These are phyloP conservation scores for Melanostigma gelatinosum DNA, from an alignment of 2,113 vertebrate genomes.

Conservation along the genomic window DNA sequence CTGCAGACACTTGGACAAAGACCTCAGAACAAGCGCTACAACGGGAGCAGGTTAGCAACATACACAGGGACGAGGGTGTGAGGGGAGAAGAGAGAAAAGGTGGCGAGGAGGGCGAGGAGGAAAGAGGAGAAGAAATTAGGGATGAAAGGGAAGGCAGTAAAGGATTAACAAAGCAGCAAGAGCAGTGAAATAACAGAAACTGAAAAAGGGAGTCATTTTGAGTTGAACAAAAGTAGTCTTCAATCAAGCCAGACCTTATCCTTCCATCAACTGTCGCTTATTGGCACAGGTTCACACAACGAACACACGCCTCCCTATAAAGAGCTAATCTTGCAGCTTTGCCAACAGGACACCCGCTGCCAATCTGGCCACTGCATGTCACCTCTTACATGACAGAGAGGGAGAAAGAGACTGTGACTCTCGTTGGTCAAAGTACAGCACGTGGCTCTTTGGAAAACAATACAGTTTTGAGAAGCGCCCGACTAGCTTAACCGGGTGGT, in stretches of 20 bases:
- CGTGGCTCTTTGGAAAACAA: conserved; percentile 20
- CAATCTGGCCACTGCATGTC: conserved; percentile 17
- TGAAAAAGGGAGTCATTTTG: conserved; percentile 6
- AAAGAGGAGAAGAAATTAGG: conserved; percentile 9
- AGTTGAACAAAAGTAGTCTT: not conserved
- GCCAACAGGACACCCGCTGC: conserved; percentile 44
- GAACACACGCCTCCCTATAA: conserved; percentile 28
- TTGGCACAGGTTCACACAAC: not conserved
- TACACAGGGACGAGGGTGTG: conserved; percentile 45
- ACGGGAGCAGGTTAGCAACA: conserved; percentile 68
- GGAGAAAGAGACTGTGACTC: not conserved
- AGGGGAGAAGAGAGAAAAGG: conserved; percentile 17
- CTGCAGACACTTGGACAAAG: conserved; percentile 79
- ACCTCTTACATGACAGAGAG: conserved; percentile 31
- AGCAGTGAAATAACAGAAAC: not conserved
- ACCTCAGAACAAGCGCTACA: conserved; percentile 66
- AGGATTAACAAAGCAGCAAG: not conserved
- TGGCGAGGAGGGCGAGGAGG: conserved; percentile 15
- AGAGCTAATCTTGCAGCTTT: conserved; percentile 47
- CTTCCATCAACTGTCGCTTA: conserved; percentile 1
- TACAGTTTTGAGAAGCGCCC: not conserved
- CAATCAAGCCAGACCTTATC: not conserved
- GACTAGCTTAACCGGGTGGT: not conserved
- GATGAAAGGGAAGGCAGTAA: not conserved
- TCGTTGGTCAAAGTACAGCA: conserved; percentile 15